Evolutionary conservation across 2,113 vertebrate species (phyloP).

Genomic region (Camarhynchus parvulus): DNA sequence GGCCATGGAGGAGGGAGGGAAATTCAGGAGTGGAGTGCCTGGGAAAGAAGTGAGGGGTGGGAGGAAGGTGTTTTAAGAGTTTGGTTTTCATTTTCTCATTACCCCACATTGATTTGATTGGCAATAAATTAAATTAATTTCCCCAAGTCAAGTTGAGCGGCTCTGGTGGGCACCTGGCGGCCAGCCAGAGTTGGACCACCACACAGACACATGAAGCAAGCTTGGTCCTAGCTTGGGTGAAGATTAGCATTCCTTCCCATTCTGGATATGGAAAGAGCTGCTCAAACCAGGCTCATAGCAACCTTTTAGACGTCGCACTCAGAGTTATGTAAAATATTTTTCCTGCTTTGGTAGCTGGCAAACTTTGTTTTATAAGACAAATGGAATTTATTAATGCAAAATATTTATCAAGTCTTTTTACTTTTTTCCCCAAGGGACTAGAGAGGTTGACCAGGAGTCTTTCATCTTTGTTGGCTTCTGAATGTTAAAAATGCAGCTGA

Average conservation of each 20-base stretch:
- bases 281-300: slow-evolving; percentile 61
- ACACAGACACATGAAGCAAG: background rate
- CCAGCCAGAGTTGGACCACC: background rate
- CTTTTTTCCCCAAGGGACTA: slow-evolving; percentile 14
- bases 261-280: slow-evolving; percentile 64
- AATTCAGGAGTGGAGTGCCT: background rate
- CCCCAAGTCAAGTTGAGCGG: background rate
- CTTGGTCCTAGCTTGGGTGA: background rate
- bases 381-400: slow-evolving; percentile 82
- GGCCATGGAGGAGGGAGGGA: background rate
- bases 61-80: background rate
- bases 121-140: background rate
- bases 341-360: slow-evolving; percentile 77
- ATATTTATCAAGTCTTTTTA: slow-evolving; percentile 73
- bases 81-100: background rate
- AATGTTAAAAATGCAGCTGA: slow-evolving; percentile 30
- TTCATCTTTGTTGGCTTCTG: slow-evolving; percentile 60
- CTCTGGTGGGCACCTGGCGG: background rate
- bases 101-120: background rate
- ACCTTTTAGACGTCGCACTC: slow-evolving; percentile 42
- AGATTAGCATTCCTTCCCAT: slow-evolving; percentile 40
- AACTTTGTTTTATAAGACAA: slow-evolving; percentile 72
- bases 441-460: slow-evolving; percentile 46
- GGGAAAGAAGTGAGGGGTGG: background rate
- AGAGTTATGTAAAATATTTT: slow-evolving; percentile 79